These are phyloP conservation scores for Myiagra hebetior DNA, from an alignment of 2,113 vertebrate genomes.

Conservation along the genomic window DNA sequence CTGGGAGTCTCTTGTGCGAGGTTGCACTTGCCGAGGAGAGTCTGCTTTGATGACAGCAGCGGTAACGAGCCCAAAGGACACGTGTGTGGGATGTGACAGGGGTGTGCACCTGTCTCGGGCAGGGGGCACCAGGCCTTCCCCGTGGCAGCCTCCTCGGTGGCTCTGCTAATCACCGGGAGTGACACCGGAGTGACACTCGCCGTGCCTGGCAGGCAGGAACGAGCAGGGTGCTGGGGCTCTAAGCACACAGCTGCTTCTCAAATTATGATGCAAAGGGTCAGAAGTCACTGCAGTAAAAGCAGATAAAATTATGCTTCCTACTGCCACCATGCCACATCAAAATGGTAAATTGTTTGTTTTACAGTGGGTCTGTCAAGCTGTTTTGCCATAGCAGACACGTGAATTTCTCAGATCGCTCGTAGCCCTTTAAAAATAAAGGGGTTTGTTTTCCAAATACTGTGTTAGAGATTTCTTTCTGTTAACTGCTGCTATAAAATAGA, in stretches of 20 bases:
- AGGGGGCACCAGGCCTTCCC: background rate
- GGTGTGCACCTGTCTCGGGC: conserved; percentile 19
- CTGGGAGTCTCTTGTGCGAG: background rate
- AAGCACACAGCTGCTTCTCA: conserved; percentile 60
- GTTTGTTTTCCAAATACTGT: background rate
- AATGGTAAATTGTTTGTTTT: conserved; percentile 27
- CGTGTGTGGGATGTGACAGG: background rate
- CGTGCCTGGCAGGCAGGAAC: background rate
- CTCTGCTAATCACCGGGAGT: conserved; percentile 1
- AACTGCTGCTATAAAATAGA: background rate
- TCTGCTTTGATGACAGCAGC: background rate
- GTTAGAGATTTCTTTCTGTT: background rate
- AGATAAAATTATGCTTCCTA: conserved; percentile 50
- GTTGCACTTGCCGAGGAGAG: background rate
- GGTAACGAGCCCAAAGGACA: background rate
- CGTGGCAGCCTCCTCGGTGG: background rate
- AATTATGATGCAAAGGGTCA: conserved; percentile 35
- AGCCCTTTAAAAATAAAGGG: background rate
- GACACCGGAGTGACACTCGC: background rate
- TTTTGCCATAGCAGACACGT: background rate
- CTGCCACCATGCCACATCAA: background rate
- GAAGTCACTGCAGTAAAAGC: conserved; percentile 53
- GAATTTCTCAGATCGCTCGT: background rate
- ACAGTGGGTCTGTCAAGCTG: background rate
- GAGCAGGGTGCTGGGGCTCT: background rate